Conservation (phyloP, 1,140 invertebrate species). For the Aleiodes sp. region DNA sequence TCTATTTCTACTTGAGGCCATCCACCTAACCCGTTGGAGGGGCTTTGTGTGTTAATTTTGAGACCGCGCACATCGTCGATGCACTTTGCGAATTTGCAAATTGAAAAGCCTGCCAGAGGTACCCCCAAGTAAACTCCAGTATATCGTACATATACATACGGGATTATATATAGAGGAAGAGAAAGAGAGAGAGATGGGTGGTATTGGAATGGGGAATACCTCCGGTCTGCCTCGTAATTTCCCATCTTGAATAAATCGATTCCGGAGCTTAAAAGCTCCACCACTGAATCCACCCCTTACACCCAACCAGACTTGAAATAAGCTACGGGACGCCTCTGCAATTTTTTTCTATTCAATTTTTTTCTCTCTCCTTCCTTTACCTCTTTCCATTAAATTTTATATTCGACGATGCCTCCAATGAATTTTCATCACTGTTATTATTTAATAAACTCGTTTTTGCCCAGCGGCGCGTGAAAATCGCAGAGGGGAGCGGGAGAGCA, state of each 20-base stretch:
- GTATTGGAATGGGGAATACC: conserved; percentile 12
- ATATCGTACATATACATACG: conserved; percentile 16
- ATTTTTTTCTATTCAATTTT: background rate
- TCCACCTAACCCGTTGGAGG: background rate
- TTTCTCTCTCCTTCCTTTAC: background rate
- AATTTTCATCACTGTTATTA: conserved; percentile 3
- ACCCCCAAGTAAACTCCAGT: conserved; percentile 11
- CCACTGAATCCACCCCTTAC: background rate
- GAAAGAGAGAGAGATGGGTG: background rate
- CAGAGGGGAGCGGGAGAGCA: background rate
- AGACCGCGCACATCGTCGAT: conserved; percentile 29
- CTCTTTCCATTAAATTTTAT: background rate
- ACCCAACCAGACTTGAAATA: conserved; percentile 7
- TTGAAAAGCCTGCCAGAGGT: conserved; percentile 31
- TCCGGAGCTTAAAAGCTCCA: conserved; percentile 27
- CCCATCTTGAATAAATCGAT: conserved; percentile 38
- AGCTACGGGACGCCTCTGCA: background rate
- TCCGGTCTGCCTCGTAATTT: conserved; percentile 31
- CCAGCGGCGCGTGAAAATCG: background rate
- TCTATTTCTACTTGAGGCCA: background rate
- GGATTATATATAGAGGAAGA: background rate
- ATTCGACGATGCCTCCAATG: background rate
- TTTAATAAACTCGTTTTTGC: background rate
- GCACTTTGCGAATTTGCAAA: conserved; percentile 39
- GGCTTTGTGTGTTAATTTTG: conserved; percentile 37